A percentile compares a stretch with the other conserved stretches of the same genome.
Conservation (phyloP, 2,888 invertebrate genomes). For the Frankliniella intonsa region DNA sequence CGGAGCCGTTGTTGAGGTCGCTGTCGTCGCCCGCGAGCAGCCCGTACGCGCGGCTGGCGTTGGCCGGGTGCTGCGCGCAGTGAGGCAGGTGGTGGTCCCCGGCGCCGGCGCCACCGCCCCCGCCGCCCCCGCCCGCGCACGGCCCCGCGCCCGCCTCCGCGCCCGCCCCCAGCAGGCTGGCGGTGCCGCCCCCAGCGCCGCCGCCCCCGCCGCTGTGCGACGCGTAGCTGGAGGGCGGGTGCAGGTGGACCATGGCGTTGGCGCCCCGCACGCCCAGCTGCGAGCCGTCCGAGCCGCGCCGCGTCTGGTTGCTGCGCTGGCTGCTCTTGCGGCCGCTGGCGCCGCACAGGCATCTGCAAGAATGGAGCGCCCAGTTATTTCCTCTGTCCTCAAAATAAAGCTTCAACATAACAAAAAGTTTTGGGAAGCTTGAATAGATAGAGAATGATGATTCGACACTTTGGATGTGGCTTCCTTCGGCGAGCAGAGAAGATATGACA, state of each 20-base stretch:
- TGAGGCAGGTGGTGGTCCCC: conserved; percentile 35
- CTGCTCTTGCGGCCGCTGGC: conserved; percentile 25
- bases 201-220: neutral
- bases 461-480: too few species aligned
- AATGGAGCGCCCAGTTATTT: neutral
- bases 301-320: conserved; percentile 23
- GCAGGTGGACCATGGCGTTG: neutral
- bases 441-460: too few species aligned
- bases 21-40: conserved; percentile 37
- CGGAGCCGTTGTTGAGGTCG: conserved; percentile 40
- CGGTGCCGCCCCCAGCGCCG: neutral
- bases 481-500: too few species aligned
- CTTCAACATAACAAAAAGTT: too few species aligned
- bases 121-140: conserved; percentile 34
- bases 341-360: conserved; percentile 32
- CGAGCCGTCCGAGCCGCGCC: conserved; percentile 43
- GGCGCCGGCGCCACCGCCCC: conserved; percentile 34
- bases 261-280: conserved; percentile 48
- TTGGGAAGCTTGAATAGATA: too few species aligned
- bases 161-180: neutral
- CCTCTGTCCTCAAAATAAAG: too few species aligned
- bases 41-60: conserved; percentile 32
- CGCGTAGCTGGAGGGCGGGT: neutral
- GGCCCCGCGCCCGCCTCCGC: conserved; percentile 30
- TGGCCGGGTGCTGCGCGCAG: conserved; percentile 33